Conservation (phyloP, 2,797 vertebrate genomes). For the Sebastes matsubarae region DNA sequence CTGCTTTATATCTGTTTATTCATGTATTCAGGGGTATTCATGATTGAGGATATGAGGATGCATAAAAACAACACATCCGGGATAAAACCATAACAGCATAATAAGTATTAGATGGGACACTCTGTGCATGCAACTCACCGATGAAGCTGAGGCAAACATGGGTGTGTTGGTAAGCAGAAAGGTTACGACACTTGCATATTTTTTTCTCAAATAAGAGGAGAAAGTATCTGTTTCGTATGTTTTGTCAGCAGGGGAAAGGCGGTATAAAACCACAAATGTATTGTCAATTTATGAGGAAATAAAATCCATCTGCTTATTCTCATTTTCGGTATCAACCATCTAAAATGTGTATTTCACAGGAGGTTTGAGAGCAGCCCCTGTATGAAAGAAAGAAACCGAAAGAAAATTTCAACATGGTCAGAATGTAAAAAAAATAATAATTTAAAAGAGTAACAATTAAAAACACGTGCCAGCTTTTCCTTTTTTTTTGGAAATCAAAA, state of each 20-base stretch:
- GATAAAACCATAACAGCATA: conserved; percentile 13
- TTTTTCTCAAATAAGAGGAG: background rate
- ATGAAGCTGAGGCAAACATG: conserved; percentile 6
- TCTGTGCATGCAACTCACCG: background rate
- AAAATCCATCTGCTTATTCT: background rate
- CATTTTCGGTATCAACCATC: background rate
- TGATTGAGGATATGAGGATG: conserved; percentile 47
- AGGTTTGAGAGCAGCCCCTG: background rate
- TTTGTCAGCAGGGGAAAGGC: background rate
- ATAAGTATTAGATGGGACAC: conserved; percentile 7
- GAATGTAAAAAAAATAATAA: background rate
- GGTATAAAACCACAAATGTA: background rate
- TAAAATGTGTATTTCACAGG: background rate
- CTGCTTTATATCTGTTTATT: conserved; percentile 47
- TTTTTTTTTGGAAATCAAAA: conserved; percentile 6
- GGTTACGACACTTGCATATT: background rate
- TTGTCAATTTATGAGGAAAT: background rate
- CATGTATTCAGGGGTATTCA: conserved; percentile 47
- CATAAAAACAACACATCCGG: conserved; percentile 47
- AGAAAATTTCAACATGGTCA: background rate
- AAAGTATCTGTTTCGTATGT: background rate
- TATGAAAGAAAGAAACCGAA: background rate
- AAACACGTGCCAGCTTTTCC: background rate
- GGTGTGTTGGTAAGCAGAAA: background rate
- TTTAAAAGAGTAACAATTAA: background rate